phyloP scores from a whole-genome alignment of 1,140 invertebrate species.

The Thaumetopoea pityocampa region DNA sequence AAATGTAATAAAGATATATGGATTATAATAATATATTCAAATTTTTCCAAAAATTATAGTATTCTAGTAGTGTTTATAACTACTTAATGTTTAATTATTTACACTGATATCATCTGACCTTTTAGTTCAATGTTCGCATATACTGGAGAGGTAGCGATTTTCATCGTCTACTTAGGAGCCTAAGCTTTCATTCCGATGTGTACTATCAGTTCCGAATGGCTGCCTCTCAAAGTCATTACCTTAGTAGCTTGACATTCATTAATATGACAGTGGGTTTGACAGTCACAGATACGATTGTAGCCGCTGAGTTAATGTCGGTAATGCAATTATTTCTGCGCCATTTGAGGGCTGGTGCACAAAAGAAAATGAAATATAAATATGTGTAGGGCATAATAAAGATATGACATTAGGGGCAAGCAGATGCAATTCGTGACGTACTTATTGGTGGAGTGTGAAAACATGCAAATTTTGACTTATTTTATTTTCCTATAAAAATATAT shows the following conservation, averaged over 20 bases:
- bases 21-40: too few relatives aligned
- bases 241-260: conserved; percentile 49
- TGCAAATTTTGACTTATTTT: conserved; percentile 2
- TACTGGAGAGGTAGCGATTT: neutral
- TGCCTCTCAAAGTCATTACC: conserved; percentile 46
- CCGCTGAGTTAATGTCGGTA: conserved; percentile 26
- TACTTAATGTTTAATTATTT: too few relatives aligned
- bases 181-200: neutral
- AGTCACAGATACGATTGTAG: conserved; percentile 32
- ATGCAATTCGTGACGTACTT: too few relatives aligned
- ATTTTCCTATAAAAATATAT: neutral
- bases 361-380: too few relatives aligned
- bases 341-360: conserved; percentile 26
- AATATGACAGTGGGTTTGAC: conserved; percentile 46
- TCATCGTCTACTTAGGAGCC: conserved; percentile 9
- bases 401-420: too few relatives aligned
- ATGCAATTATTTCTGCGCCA: conserved; percentile 51
- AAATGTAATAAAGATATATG: too few relatives aligned
- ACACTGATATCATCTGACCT: too few relatives aligned
- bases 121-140: too few relatives aligned
- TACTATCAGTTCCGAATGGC: conserved; percentile 50
- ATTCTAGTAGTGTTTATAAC: too few relatives aligned
- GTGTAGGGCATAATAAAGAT: too few relatives aligned
- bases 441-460: too few relatives aligned
- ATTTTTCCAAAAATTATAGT: too few relatives aligned